Base-by-base conservation (phyloP, 2,113 vertebrate genomes). In the Sinocyclocheilus rhinocerous region DNA sequence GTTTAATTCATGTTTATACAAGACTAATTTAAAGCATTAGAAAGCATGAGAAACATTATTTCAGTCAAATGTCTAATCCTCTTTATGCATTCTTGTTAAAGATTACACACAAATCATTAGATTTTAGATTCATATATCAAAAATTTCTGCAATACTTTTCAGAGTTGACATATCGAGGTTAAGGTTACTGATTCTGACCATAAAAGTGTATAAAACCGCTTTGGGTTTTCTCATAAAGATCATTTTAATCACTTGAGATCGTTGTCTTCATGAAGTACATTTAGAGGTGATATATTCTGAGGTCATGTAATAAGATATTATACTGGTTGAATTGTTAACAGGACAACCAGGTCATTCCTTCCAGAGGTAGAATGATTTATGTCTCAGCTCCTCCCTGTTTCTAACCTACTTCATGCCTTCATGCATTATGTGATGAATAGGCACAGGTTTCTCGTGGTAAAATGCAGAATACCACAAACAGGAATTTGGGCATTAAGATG, bases 351-450 rank as follows among this genome's bases (percentile, higher is more conserved):
- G 67, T 83, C 48, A 39, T 39, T 36, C n/a, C 16, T 33, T 42
- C 22, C 24, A 81, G n/a, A 45, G 57, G 20, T 65, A 80, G 69
- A 84, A n/a, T 55, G 69, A 73, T 42, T 84, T 75, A 69, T 83
- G 69, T 84, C 69, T 59, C 48, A 84, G 5, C 69, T 73, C 69
- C 82, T 73, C 82, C 82, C 82, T 57, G 69, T 24, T 73, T 75
- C 33, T 84, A 84, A 73, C 81, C 81, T 84, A 84, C 82, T 84
- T 73, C 12, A 57, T 33, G 42, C 6, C 3, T n/a, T n/a, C n/a
- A n/a, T n/a, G 2, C 9, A 84, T 84, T n/a, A 20, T 84, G 24
- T 36, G 63, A 55, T 70, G 12, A 83, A 83, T 81, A 81, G 39
- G 24, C 42, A 67, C 7, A 65, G 36, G 75, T 48, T 77, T 78